Conservation (phyloP, 2,888 invertebrate genomes). For the Tuta absoluta region DNA sequence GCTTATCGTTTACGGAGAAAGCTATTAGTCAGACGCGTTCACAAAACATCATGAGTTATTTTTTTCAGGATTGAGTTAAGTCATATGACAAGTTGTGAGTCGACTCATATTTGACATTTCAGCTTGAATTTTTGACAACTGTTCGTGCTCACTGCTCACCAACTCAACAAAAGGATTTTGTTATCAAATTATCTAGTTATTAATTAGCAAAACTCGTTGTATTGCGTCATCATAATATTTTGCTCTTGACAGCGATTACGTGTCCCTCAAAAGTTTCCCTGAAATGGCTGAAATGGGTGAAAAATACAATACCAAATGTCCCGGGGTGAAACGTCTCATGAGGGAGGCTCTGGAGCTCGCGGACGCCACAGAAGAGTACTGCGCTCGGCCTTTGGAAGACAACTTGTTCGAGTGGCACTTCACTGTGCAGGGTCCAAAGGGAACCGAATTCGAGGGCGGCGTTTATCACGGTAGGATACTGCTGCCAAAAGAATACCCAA, state of each 20-base stretch:
- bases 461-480: conserved; percentile 96
- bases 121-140: neutral
- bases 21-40: neutral
- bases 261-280: conserved; percentile 31
- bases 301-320: conserved; percentile 78
- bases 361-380: conserved; percentile 93
- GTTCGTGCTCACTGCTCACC: too few species aligned
- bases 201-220: conserved; percentile 49
- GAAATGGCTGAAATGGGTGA: conserved; percentile 71
- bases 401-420: conserved; percentile 99
- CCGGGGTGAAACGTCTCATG: conserved; percentile 96
- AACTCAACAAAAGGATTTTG: conserved; percentile 41
- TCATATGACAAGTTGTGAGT: neutral
- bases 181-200: conserved; percentile 58
- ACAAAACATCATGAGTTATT: neutral
- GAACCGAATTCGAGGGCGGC: conserved; percentile 94
- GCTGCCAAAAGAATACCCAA: conserved; percentile 96
- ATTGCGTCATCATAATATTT: conserved; percentile 48
- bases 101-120: neutral
- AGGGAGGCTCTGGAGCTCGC: conserved; percentile 93
- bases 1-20: neutral
- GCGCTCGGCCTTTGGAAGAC: conserved; percentile 94
- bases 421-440: conserved; percentile 93
- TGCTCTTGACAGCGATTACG: conserved; percentile 31
- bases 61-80: neutral